A percentile compares a stretch with the other conserved stretches of the same genome.
phyloP scores from a whole-genome alignment of 2,888 invertebrate species.

The Stenchaetothrips biformis region DNA sequence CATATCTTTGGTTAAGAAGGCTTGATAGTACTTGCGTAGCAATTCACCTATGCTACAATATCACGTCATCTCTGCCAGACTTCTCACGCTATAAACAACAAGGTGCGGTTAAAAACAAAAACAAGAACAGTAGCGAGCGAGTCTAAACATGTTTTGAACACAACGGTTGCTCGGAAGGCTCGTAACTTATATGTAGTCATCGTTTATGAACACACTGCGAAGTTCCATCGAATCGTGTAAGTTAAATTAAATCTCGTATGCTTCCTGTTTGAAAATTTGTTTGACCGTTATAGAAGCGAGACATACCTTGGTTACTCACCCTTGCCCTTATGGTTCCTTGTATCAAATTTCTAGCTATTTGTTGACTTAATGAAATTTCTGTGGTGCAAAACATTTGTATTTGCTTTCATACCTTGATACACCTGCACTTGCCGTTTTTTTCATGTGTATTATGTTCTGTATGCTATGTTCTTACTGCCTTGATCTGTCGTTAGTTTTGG shows the following conservation, averaged over 20 bases:
- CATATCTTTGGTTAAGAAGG: no score
- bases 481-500: no score
- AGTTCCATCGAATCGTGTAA: neutral
- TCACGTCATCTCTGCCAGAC: no score
- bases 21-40: no score
- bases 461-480: no score
- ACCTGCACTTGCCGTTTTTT: neutral
- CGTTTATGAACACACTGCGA: neutral
- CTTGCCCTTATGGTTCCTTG: neutral
- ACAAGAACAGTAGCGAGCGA: neutral
- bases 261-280: neutral
- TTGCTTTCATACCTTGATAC: neutral
- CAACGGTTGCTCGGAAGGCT: neutral
- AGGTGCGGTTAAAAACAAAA: neutral
- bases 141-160: conserved; percentile 17
- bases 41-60: no score
- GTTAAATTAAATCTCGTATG: neutral
- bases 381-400: neutral
- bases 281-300: neutral
- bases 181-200: neutral
- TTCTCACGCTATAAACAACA: neutral
- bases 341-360: neutral
- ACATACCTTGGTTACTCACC: neutral
- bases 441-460: neutral
- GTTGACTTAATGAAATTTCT: neutral